Conservation (phyloP, 2,888 invertebrate species). For the Fissipunctia ypsillon region DNA sequence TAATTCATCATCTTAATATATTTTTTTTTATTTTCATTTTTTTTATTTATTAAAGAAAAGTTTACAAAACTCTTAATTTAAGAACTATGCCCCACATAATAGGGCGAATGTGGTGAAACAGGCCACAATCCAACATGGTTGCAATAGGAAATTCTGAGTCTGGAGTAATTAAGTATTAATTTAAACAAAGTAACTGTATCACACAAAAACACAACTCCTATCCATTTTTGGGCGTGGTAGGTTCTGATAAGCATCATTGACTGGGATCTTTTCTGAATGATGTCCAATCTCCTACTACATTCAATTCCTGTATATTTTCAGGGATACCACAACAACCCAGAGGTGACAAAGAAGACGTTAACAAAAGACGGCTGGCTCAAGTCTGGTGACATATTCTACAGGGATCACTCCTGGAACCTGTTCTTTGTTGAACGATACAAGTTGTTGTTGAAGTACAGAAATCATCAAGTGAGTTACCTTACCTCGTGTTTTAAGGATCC, state of each 20-base stretch:
- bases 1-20: no score
- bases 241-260: background rate
- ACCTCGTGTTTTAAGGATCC: background rate
- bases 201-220: background rate
- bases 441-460: slow-evolving; percentile 87
- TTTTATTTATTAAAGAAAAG: no score
- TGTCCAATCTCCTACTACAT: no score
- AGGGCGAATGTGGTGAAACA: background rate
- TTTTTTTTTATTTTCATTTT: no score
- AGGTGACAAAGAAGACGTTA: slow-evolving; percentile 81
- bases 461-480: background rate
- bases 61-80: no score
- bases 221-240: background rate
- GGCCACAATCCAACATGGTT: background rate
- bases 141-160: background rate
- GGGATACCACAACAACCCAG: slow-evolving; percentile 85
- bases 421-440: slow-evolving; percentile 88
- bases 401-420: slow-evolving; percentile 86
- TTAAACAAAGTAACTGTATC: background rate
- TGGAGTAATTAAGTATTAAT: background rate
- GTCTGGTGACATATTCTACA: slow-evolving; percentile 89
- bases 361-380: slow-evolving; percentile 86
- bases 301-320: slow-evolving; percentile 59
- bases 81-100: no score
- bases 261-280: background rate